A percentile compares a stretch with the other conserved stretches of the same genome.
phyloP scores from a whole-genome alignment of 2,797 vertebrate species.

The Balearica regulorum region DNA sequence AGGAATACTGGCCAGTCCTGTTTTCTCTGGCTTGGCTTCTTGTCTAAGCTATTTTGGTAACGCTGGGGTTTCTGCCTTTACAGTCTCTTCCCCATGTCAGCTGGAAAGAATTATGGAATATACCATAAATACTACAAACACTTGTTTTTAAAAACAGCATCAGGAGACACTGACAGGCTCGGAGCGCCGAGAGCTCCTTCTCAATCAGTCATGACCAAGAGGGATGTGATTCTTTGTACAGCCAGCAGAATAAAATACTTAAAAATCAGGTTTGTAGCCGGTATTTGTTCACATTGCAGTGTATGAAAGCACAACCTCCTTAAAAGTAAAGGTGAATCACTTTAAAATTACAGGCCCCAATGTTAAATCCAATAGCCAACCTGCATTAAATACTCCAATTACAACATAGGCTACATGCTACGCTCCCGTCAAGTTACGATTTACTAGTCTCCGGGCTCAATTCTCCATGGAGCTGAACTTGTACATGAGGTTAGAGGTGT shows the following conservation, averaged over 20 bases:
- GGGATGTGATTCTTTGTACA: not conserved
- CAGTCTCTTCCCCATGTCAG: not conserved
- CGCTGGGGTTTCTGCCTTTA: not conserved
- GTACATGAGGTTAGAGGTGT: not conserved
- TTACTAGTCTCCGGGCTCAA: not conserved
- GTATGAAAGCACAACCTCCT: not conserved
- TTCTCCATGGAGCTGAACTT: not conserved
- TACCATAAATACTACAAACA: not conserved
- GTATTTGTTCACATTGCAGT: not conserved
- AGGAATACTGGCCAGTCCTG: not conserved
- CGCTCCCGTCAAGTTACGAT: accelerated
- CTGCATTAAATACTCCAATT: not conserved
- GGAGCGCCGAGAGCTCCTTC: not conserved
- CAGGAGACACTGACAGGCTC: not conserved
- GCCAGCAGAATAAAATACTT: not conserved
- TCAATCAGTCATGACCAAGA: not conserved
- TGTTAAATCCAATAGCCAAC: not conserved
- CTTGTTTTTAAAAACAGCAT: not conserved
- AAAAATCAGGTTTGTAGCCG: not conserved
- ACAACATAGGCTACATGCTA: not conserved
- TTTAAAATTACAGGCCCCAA: too few species aligned
- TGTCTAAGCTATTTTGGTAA: not conserved
- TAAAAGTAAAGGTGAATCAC: not conserved
- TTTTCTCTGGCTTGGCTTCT: not conserved
- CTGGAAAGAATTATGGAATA: not conserved